Evolutionary conservation across 2,888 invertebrate genomes (phyloP).

Genomic region (Melinaea menophilus): DNA sequence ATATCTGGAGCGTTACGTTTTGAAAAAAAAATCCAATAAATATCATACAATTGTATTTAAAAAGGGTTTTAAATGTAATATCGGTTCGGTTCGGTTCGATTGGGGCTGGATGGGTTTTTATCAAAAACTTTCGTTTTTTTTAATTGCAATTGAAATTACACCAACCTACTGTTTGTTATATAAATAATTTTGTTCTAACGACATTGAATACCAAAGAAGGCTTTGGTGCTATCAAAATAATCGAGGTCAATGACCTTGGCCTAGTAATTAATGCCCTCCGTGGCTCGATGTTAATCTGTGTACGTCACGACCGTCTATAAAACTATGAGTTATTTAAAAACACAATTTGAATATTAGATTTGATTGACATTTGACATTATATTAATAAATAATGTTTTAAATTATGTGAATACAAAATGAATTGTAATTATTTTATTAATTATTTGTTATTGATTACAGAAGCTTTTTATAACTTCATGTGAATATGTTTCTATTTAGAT

Average conservation of each 20-base stretch:
- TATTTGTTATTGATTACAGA: no score
- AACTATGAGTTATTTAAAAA: neutral
- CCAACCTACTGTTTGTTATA: neutral
- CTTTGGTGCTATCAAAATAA: neutral
- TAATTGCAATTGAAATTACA: neutral
- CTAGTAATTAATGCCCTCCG: slow-evolving; percentile 6
- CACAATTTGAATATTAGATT: neutral
- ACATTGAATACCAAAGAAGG: neutral
- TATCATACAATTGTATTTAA: slow-evolving; percentile 75
- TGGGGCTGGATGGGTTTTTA: slow-evolving; percentile 43
- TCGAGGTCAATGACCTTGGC: slow-evolving; percentile 5
- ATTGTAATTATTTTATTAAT: no score
- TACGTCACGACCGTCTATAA: slow-evolving; percentile 5
- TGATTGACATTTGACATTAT: neutral
- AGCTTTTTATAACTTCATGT: no score
- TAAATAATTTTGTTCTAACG: slow-evolving; percentile 2
- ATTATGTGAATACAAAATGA: neutral
- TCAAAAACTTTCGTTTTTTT: no score
- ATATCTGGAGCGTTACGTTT: slow-evolving; percentile 67
- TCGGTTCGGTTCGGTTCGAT: slow-evolving; percentile 62
- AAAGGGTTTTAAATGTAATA: slow-evolving; percentile 74
- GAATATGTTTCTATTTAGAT: no score
- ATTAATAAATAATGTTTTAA: neutral
- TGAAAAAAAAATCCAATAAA: slow-evolving; percentile 71
- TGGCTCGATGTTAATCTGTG: neutral